Percentiles rank a stretch among this genome's conserved stretches.
These are phyloP conservation scores for Micoletzkya japonica DNA, from an alignment of 2,888 invertebrate genomes.

Conservation along the genomic window DNA sequence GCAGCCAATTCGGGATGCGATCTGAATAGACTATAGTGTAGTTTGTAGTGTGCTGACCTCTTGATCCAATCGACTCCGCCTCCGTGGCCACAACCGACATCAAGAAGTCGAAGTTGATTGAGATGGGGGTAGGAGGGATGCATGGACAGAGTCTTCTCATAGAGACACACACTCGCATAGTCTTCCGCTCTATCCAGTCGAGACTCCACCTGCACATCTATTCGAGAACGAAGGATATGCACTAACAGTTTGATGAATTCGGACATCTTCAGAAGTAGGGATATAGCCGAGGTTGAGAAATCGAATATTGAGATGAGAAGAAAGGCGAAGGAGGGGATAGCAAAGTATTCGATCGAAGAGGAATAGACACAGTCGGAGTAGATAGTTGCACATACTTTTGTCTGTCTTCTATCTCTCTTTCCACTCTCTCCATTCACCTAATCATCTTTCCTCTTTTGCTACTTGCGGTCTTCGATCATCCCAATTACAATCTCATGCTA, in stretches of 20 bases:
- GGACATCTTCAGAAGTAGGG: conserved; percentile 27
- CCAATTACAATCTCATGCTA: too few relatives aligned
- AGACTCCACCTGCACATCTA: not conserved
- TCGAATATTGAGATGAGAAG: conserved; percentile 29
- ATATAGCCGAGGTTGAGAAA: conserved; percentile 47
- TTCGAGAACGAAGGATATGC: not conserved
- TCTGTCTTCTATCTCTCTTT: too few relatives aligned
- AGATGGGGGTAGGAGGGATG: conserved; percentile 38
- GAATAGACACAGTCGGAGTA: conserved; percentile 31
- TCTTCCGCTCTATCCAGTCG: not conserved
- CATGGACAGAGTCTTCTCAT: conserved; percentile 40
- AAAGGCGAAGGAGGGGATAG: conserved; percentile 35
- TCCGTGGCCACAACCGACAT: conserved; percentile 47
- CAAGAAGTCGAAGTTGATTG: conserved; percentile 30
- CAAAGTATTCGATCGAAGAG: conserved; percentile 38
- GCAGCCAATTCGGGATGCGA: conserved; percentile 35
- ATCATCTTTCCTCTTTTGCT: too few relatives aligned
- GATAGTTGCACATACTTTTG: too few relatives aligned
- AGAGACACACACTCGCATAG: conserved; percentile 36
- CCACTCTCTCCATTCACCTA: too few relatives aligned
- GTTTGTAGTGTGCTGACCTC: conserved; percentile 19
- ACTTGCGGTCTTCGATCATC: too few relatives aligned
- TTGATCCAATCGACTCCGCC: conserved; percentile 41
- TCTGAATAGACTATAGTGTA: conserved; percentile 26
- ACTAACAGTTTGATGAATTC: conserved; percentile 20